phyloP scores from a whole-genome alignment of 2,797 vertebrate genomes.

The Harpagifer antarcticus region DNA sequence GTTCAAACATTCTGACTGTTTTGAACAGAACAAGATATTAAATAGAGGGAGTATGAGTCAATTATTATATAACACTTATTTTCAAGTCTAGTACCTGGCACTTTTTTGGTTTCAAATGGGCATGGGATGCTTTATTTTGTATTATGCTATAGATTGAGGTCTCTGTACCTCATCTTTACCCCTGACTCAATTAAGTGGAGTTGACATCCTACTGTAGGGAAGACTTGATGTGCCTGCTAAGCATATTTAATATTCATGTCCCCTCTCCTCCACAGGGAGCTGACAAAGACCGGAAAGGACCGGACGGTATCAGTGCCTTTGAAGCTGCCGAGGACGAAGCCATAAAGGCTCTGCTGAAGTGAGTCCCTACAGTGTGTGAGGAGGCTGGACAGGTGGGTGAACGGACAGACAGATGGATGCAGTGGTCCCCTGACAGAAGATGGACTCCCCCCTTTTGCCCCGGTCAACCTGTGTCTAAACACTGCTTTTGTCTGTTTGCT shows the following conservation, averaged over 20 bases:
- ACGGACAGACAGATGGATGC: constrained; percentile 70
- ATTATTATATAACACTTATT: neutral
- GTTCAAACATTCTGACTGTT: neutral
- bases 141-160: neutral
- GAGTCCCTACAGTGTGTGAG: constrained; percentile 62
- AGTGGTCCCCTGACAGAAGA: constrained; percentile 74
- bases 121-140: neutral
- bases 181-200: constrained; percentile 7
- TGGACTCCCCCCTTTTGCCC: constrained; percentile 57
- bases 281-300: constrained; percentile 79
- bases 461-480: constrained; percentile 70
- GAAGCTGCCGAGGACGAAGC: constrained; percentile 69
- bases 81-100: neutral
- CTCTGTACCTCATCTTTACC: constrained; percentile 16
- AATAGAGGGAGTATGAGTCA: neutral
- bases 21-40: neutral
- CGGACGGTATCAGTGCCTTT: constrained; percentile 66
- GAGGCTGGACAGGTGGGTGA: constrained; percentile 70
- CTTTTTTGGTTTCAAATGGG: neutral
- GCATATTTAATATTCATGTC: constrained; percentile 55
- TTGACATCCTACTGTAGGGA: constrained; percentile 3
- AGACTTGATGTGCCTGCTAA: constrained; percentile 17
- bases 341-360: constrained; percentile 85
- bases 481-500: constrained; percentile 81
- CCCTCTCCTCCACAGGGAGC: constrained; percentile 80